Evolutionary conservation across 2,888 invertebrate genomes (phyloP), one percentile per base, ranked within the genome.

Genomic region (Standfussiana lucernea): DNA sequence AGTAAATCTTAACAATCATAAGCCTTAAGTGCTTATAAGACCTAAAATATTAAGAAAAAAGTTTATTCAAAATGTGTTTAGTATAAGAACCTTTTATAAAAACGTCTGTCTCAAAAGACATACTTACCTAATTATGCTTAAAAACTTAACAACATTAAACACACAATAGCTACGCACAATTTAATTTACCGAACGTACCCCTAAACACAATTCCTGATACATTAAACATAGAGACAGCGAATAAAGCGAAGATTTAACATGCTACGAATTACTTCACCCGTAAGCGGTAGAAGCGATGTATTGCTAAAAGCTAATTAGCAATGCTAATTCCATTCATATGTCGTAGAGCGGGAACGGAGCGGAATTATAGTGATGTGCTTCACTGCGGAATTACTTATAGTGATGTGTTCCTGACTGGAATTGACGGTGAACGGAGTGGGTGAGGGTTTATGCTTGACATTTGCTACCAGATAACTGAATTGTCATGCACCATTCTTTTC

Each of bases 251-350:
- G 79, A 76, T 77, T 74, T 75, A 86, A 84, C 81, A 74, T 74
- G 56, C 62, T 64, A 72, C 81, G 86, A 83, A 79, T 79, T 86
- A 78, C 86, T 85, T 79, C 84, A 84, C 80, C 80, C 79, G 84
- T 82, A 77, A 79, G 83, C 82, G 80, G 80, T 53, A 75, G 69
- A 78, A 79, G 79, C 84, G 77, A 82, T 88, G 87, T 90, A 90
- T 89, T 85, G 88, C 87, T 88, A 79, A 88, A 86, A 86, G 89
- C 86, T 91, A 88, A 91, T 92, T 91, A 91, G 90, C 90, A 90
- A 88, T 92, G 90, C 89, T 91, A 91, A 92, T 90, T 85, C 82
- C 84, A 90, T 91, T 91, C 91, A 90, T 91, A 88, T 87, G 88
- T 86, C 82, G 84, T 81, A 64, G 80, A 77, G 77, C 65, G 42